Evolutionary conservation across 2,888 invertebrate species (phyloP), one percentile per base, ranked within the genome.

Genomic region (Patella ulyssiponensis): DNA sequence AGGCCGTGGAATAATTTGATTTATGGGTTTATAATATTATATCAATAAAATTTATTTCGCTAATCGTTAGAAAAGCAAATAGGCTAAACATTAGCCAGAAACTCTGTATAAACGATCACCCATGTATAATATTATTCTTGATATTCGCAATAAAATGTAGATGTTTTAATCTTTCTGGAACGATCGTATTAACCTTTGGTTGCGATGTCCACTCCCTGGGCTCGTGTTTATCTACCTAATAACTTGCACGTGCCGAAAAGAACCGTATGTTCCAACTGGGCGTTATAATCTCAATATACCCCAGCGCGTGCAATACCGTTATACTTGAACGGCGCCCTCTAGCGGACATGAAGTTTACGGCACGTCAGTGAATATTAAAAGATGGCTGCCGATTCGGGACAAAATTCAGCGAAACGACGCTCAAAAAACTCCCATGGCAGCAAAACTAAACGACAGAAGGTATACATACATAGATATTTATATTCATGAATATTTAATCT

Each of bases 301-400:
- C 23, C 64, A 64, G 64, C 64, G 64, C 64, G 64, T 64, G 64
- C 64, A 23, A 23, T 64, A 64, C 64, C 23, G 64, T 64, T 64
- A 64, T 64, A 64, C n/a, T 64, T 64, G 12, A 64, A 64, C 64
- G 14, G 74, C 74, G 74, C 74, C 74, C 74, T 64, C 74, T 74
- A 27, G 17, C 73, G 73, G 73, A 27, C 73, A 20, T 53, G 51
- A 20, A 56, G 56, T 54, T 20, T 27, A 64, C 74, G 64, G 51
- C 64, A 58, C 74, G 74, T 74, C 74, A 58, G 64, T 58, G 9
- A 58, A 51, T 51, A 51, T 58, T 51, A 74, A 74, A 44, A 44
- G 56, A 74, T 74, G 74, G 74, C 74, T 58, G 51, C 74, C 58
- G 33, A 56, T 20, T 17, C 74, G 58, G 51, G 64, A 51, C 58